Base-by-base conservation (phyloP, 2,888 invertebrate genomes). In the Halictus ligatus region DNA sequence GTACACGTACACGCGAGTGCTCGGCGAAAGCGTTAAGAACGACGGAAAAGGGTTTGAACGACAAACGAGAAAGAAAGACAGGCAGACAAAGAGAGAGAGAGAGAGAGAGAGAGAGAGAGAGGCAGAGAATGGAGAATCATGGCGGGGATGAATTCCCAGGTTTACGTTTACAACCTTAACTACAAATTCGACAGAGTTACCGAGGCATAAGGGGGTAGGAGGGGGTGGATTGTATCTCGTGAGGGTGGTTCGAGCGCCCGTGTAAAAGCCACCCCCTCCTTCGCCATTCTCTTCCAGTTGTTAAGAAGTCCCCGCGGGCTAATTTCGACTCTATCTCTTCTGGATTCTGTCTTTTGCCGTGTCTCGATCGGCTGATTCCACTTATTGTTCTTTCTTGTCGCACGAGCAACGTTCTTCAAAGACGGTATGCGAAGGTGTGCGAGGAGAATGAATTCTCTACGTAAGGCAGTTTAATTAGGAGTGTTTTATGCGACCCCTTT, bases 101-200 rank as follows among this genome's bases (percentile, higher is more conserved):
- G 54, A 67, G 67, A 75, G 81, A 18, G 75, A 79, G 58, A 35
- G 40, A 15, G 69, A 7, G 25, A n/a, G 25, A 12, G 12, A 8
- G 18, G 8, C 29, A 21, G 67, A 64, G 35, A 67, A 54, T n/a
- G n/a, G 67, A 60, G 79, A 76, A 67, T 73, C 21, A 40, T 81
- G 78, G 71, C 29, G 77, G 76, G 81, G 88, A 79, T 87, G 93
- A 94, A 95, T 93, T 94, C 94, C 94, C 94, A 94, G 94, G 94
- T 94, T 95, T 94, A 94, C 94, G 94, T 95, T 95, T 95, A 95
- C 94, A 93, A 93, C 93, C 94, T 93, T 93, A 94, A 94, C 94
- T 94, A 94, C 94, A 94, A 95, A 95, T 95, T 95, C 95, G 95
- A 94, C 94, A 93, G 94, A 94, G 94, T 94, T 93, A 94, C 92